Conservation (phyloP, 2,888 invertebrate species). For the Callosobruchus maculatus region DNA sequence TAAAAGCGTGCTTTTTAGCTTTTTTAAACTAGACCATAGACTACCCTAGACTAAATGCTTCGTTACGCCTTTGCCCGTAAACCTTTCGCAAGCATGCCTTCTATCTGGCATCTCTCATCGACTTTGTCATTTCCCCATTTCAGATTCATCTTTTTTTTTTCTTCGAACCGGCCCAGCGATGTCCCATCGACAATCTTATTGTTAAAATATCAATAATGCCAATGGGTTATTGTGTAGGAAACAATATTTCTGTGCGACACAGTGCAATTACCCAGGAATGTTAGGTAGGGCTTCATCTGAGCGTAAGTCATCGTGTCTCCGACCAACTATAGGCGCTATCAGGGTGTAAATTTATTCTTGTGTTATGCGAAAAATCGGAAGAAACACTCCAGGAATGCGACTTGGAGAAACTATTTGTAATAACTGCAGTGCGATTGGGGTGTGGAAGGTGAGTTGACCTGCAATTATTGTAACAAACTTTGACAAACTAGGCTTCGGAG, state of each 20-base stretch:
- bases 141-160: background rate
- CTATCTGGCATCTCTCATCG: background rate
- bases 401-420: background rate
- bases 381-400: background rate
- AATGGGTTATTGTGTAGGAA: background rate
- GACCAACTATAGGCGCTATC: background rate
- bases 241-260: background rate
- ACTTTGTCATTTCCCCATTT: background rate
- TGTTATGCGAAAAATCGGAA: background rate
- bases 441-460: background rate
- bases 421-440: background rate
- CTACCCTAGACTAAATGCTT: no score
- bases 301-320: background rate
- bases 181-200: background rate
- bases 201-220: background rate
- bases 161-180: background rate
- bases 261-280: background rate
- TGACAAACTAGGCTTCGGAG: no score
- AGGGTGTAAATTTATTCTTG: background rate
- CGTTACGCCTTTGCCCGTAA: no score
- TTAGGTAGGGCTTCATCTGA: background rate
- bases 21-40: no score
- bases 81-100: background rate
- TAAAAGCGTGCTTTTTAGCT: no score
- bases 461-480: no score